phyloP scores from a whole-genome alignment of 1,140 invertebrate species.

The Bombus waltoni region DNA sequence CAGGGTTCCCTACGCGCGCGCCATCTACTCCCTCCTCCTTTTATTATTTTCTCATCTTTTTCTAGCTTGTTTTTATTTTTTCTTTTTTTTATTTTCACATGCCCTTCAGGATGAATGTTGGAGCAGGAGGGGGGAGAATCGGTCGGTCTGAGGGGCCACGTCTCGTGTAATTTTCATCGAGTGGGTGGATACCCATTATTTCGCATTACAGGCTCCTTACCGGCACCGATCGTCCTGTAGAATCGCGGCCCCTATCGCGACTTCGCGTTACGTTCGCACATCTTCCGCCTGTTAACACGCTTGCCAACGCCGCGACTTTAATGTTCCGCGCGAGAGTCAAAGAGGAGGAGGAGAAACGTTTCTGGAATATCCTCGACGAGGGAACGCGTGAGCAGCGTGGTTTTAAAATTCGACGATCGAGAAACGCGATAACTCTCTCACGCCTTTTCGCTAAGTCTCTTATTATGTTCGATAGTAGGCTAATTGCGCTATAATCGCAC shows the following conservation, averaged over 20 bases:
- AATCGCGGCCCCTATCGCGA: constrained; percentile 52
- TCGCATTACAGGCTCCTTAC: constrained; percentile 68
- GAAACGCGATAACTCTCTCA: neutral
- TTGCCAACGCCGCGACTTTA: constrained; percentile 45
- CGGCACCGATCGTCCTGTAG: constrained; percentile 52
- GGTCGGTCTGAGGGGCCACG: constrained; percentile 21
- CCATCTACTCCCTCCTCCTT: neutral
- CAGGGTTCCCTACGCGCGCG: neutral
- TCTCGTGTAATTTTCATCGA: constrained; percentile 70
- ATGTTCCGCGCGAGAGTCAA: neutral
- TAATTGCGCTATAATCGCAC: no score
- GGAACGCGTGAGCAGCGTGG: neutral
- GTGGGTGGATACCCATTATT: constrained; percentile 74
- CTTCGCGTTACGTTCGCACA: constrained; percentile 50
- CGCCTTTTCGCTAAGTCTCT: neutral
- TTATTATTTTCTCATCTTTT: neutral
- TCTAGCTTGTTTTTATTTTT: neutral
- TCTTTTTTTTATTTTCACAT: constrained; percentile 4
- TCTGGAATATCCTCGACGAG: neutral
- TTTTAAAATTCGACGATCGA: neutral
- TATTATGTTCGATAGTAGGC: no score
- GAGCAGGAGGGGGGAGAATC: neutral
- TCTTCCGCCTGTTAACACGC: constrained; percentile 54
- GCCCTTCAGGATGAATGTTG: neutral
- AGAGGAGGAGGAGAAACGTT: neutral